Base-by-base conservation (phyloP, 2,888 invertebrate species). In the Scaptomyza caliginosa region DNA sequence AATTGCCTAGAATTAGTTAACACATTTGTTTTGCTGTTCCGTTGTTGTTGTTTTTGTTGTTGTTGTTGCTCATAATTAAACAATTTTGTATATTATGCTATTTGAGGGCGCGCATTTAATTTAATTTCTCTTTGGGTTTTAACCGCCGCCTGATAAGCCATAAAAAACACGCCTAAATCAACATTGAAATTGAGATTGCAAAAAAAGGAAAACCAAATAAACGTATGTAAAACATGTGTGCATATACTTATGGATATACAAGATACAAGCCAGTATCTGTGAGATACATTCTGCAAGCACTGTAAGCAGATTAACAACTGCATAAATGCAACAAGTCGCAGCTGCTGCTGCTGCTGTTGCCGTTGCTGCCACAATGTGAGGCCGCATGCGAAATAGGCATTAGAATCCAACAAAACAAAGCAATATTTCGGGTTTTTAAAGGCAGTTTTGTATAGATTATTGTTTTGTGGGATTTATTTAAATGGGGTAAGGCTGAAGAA, bases 171-270 rank as follows among this genome's bases (percentile, higher is more conserved):
- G 84, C 88, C 85, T 81, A 88, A 89, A 75, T 81, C 81, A 89
- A 89, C 85, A 89, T 80, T 82, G 78, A 77, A 87, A 77, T 89
- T 88, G 86, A 79, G 84, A 74, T 86, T 75, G 76, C 74, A 56
- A 60, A 66, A 28, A 34, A 46, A 21, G 3, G 6, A 17, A 17
- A 24, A n/a, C 10, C 32, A 50, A 42, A 39, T 36, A 46, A 64
- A 64, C 42, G 24, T 10, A 23, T 50, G 28, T 56, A 16, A 39
- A 38, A 57, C 6, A 36, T 16, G 19, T 50, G 19, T 26, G n/a
- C n/a, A 28, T 16, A 45, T 30, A 16, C 16, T 5, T 8, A 17
- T 32, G 13, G 28, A 10, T 30, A 10, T 30, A 63, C 5, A 32
- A 13, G 21, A 55, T 51, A 60, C 16, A 40, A 49, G 24, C 4